Percentiles rank a stretch among this genome's conserved stretches.
phyloP scores from a whole-genome alignment of 1,140 invertebrate genomes.

The Pemphigus obesinymphae region DNA sequence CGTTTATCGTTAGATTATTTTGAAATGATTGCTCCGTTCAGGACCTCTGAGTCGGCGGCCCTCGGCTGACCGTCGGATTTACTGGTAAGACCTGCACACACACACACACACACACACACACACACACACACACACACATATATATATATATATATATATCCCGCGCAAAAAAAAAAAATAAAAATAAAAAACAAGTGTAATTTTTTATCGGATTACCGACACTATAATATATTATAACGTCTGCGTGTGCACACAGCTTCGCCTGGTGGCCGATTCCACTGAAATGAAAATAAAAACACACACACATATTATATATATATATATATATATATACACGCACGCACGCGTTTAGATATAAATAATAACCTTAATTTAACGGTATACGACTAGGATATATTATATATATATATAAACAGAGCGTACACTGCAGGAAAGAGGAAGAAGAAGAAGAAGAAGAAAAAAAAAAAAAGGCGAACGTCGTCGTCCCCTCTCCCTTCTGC shows the following conservation, averaged over 20 bases:
- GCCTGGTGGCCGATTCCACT: background rate
- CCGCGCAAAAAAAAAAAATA: too few species aligned
- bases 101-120: too few species aligned
- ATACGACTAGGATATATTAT: too few species aligned
- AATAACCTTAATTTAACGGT: slow-evolving; percentile 40
- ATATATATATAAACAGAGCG: too few species aligned
- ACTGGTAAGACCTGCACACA: too few species aligned
- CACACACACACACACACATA: too few species aligned
- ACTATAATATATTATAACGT: background rate
- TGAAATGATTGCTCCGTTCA: too few species aligned
- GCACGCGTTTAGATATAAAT: slow-evolving; percentile 1
- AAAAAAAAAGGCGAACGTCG: background rate
- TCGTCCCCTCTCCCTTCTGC: too few species aligned
- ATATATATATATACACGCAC: background rate
- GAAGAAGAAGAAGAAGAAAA: background rate
- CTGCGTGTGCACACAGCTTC: too few species aligned
- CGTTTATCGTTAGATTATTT: too few species aligned
- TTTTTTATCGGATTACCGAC: background rate
- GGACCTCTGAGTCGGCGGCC: background rate
- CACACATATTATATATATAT: background rate
- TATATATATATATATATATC: too few species aligned
- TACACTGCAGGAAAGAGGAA: too few species aligned
- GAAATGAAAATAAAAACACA: background rate
- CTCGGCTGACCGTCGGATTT: background rate
- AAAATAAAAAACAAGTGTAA: slow-evolving; percentile 1